Evolutionary conservation across 1,140 invertebrate genomes (phyloP), one percentile per base, ranked within the genome.

Genomic region (Acromyrmex heyeri): DNA sequence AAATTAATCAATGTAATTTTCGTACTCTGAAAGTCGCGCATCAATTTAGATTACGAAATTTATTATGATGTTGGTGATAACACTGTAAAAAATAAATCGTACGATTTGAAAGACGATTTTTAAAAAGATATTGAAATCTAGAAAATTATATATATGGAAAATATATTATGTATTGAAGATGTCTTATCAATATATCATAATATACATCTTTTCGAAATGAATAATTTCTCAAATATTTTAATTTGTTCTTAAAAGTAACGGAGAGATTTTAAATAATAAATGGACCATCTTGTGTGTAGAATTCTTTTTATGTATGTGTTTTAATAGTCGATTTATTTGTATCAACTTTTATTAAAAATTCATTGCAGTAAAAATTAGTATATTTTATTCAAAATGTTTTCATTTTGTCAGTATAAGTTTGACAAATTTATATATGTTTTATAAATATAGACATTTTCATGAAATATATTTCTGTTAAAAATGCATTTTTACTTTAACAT

Each of bases 201-300:
- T 38, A 38, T 21, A 21, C 5, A 1, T 67, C 0, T 12, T 44
- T 53, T 57, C 24, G 30, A 79, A 67, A 24, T 57, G 27, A 59
- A 61, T 65, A 34, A 65, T 10, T 44, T 12, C 8, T 67, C 18
- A 82, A 86, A 86, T 62, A 44, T 38, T 67, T 67, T 38, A n/a
- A 6, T 67, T n/a, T 67, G 38, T 44, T 67, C 64, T 72, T 69
- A 57, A 30, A 65, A 65, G 3, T 34, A 50, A 30, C 0, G 6
- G 16, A 83, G 27, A 88, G 62, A 69, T 69, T 79, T 69, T 69
- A 79, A 3, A 18, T 53, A 77, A n/a, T 53, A 65, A 65, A 65
- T 65, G 30, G 62, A 67, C 3, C n/a, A 79, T 79, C n/a, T 79
- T 69, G 21, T 18, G 27, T 55, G 4, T 53, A 78, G 24, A 18